Evolutionary conservation across 2,797 vertebrate species (phyloP).

Genomic region (Odontamblyopus rebecca): DNA sequence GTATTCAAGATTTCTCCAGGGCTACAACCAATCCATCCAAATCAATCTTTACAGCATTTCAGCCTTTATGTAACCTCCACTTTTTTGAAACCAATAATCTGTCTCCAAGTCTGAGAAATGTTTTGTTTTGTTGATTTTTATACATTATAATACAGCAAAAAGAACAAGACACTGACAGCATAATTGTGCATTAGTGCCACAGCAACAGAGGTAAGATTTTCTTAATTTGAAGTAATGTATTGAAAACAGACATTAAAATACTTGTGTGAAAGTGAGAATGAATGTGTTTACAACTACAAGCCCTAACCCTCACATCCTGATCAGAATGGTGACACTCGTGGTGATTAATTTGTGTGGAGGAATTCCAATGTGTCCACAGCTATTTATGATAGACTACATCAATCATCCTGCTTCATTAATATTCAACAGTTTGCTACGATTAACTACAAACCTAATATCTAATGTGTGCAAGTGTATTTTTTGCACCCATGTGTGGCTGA

Average conservation of each 20-base stretch:
- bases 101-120: not conserved
- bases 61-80: too few species aligned
- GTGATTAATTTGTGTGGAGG: constrained; percentile 56
- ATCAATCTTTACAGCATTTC: not conserved
- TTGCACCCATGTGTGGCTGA: constrained; percentile 29
- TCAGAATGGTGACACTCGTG: constrained; percentile 32
- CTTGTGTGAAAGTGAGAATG: not conserved
- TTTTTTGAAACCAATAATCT: not conserved
- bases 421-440: constrained; percentile 57
- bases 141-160: too few species aligned
- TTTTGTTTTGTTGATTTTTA: not conserved
- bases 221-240: not conserved
- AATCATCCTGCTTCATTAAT: constrained; percentile 54
- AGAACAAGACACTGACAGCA: not conserved
- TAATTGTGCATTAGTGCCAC: not conserved
- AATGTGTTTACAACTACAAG: constrained; percentile 30
- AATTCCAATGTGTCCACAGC: constrained; percentile 54
- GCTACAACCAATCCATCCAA: not conserved
- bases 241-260: not conserved
- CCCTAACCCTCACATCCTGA: constrained; percentile 23
- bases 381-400: constrained; percentile 62
- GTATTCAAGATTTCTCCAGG: too few species aligned
- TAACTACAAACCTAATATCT: constrained; percentile 42
- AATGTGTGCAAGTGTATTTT: constrained; percentile 36
- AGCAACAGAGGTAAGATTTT: not conserved